Evolutionary conservation across 2,888 invertebrate species (phyloP).

Genomic region (Metopia argyrocephala): DNA sequence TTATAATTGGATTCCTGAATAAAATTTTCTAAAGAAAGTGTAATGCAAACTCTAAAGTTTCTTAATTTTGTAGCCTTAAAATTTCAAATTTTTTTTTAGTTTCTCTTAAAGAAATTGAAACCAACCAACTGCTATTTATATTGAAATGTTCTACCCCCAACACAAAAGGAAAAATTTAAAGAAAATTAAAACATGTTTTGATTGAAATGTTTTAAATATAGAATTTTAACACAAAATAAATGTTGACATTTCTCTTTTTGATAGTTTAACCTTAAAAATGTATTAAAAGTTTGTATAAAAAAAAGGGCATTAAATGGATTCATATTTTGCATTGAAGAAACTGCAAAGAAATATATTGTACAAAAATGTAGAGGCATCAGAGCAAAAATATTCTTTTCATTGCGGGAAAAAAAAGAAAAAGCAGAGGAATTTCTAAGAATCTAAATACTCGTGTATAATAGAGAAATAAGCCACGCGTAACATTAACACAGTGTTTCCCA

Average conservation of each 20-base stretch:
- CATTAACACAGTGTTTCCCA: slow-evolving; percentile 11
- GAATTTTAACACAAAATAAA: slow-evolving; percentile 1
- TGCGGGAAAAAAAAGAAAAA: no score
- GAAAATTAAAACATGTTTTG: background rate
- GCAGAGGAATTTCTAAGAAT: no score
- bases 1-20: background rate
- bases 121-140: no score
- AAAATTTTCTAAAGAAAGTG: slow-evolving; percentile 5
- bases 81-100: background rate
- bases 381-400: background rate
- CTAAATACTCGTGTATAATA: no score
- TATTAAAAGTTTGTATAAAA: background rate
- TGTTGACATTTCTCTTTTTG: background rate
- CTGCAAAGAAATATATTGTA: background rate
- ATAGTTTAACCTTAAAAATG: slow-evolving; percentile 17
- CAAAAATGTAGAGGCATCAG: slow-evolving; percentile 17
- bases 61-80: background rate
- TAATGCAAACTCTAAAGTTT: slow-evolving; percentile 3
- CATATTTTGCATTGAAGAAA: background rate
- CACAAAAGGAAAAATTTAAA: background rate
- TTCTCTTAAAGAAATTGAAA: background rate
- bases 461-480: slow-evolving; percentile 7
- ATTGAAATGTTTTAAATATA: slow-evolving; percentile 23
- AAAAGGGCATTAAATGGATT: background rate
- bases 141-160: no score